Percentiles rank a stretch among this genome's conserved stretches.
These are phyloP conservation scores for Himantopus leucocephalus DNA, from an alignment of 2,113 vertebrate species.

Conservation along the genomic window DNA sequence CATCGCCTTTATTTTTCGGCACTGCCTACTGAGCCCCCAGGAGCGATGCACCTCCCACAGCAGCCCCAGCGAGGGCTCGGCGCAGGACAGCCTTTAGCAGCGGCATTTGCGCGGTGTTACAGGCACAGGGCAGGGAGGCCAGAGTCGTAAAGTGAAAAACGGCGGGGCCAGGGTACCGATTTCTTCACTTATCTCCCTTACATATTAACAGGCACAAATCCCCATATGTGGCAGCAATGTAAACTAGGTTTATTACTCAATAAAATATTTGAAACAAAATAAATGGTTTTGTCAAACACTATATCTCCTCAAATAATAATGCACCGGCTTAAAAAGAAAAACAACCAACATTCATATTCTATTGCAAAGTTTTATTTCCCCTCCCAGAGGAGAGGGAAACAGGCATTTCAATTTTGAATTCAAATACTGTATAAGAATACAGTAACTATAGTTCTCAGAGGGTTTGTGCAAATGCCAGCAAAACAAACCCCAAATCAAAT, in stretches of 20 bases:
- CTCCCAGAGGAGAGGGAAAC: slow-evolving; percentile 48
- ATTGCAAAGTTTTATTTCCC: slow-evolving; percentile 69
- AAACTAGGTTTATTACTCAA: slow-evolving; percentile 59
- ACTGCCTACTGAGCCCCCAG: neutral
- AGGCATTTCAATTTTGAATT: slow-evolving; percentile 65
- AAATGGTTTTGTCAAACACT: slow-evolving; percentile 66
- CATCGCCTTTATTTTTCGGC: neutral
- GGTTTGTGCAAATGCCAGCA: slow-evolving; percentile 78
- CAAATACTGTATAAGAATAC: slow-evolving; percentile 72
- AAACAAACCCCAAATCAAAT: slow-evolving; percentile 74
- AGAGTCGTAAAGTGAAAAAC: neutral
- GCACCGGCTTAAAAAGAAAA: slow-evolving; percentile 55
- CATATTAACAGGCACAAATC: slow-evolving; percentile 46
- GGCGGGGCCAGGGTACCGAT: neutral
- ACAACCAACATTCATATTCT: slow-evolving; percentile 52
- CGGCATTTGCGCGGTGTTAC: neutral
- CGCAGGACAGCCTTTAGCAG: neutral
- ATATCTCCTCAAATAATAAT: slow-evolving; percentile 65
- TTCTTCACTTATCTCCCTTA: slow-evolving; percentile 19
- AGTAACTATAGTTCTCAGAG: slow-evolving; percentile 76
- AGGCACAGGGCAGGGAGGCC: neutral
- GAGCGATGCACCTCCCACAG: neutral
- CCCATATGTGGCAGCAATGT: slow-evolving; percentile 8
- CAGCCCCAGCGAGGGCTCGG: neutral
- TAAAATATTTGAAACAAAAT: slow-evolving; percentile 69